Evolutionary conservation across 2,797 vertebrate species (phyloP).

Genomic region (Phrynocephalus guinanensis): DNA sequence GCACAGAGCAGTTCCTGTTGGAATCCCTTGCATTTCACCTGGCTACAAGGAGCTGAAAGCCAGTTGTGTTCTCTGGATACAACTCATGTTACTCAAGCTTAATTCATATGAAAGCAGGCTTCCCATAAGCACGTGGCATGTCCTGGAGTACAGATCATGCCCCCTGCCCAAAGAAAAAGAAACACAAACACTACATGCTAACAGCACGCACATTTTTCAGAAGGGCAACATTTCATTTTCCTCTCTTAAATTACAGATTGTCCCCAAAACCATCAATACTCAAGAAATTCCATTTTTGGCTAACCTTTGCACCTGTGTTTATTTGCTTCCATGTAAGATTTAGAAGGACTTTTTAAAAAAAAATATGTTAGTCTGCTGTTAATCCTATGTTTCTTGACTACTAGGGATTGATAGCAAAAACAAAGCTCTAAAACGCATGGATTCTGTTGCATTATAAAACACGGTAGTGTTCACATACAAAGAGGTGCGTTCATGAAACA

Average conservation of each 20-base stretch:
- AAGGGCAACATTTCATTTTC: slow-evolving; percentile 41
- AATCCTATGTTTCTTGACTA: too few relatives aligned
- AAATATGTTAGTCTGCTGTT: neutral
- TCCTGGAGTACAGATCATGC: slow-evolving; percentile 15
- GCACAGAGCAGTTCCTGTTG: slow-evolving; percentile 34
- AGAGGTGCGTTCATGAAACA: too few relatives aligned
- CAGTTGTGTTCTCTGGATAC: slow-evolving; percentile 58
- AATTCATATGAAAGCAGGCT: slow-evolving; percentile 46
- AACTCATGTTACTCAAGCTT: slow-evolving; percentile 46
- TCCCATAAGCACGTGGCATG: slow-evolving; percentile 41
- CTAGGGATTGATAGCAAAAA: too few relatives aligned
- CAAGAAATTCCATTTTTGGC: slow-evolving; percentile 57
- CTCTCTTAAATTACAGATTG: slow-evolving; percentile 47
- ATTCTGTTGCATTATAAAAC: too few relatives aligned
- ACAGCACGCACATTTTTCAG: slow-evolving; percentile 43
- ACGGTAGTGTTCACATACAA: too few relatives aligned
- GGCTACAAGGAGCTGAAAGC: slow-evolving; percentile 35
- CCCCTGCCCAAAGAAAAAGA: too few relatives aligned
- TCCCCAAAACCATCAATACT: slow-evolving; percentile 20
- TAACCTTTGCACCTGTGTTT: slow-evolving; percentile 19
- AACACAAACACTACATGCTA: too few relatives aligned
- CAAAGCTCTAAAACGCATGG: too few relatives aligned
- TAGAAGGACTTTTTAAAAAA: accelerated
- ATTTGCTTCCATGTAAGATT: neutral
- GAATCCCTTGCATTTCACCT: slow-evolving; percentile 51